These are phyloP conservation scores for Choristoneura fumiferana DNA, from an alignment of 1,140 invertebrate genomes.

Conservation along the genomic window DNA sequence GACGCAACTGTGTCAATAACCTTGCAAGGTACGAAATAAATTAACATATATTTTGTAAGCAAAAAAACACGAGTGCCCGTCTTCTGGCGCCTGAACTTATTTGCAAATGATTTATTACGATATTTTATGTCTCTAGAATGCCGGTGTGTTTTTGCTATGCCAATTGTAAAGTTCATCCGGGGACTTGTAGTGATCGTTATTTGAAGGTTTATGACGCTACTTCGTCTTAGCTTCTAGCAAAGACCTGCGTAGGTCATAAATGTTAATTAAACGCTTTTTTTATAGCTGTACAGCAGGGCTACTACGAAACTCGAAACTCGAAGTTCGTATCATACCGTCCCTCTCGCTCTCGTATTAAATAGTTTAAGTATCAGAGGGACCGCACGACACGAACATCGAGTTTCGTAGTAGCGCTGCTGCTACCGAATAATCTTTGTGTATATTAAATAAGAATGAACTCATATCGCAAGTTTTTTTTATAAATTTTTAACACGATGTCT, in stretches of 20 bases:
- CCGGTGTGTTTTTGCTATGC: not conserved
- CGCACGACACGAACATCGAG: no score
- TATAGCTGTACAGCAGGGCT: no score
- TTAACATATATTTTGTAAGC: constrained; percentile 54
- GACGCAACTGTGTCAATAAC: constrained; percentile 65
- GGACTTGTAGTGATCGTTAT: constrained; percentile 8
- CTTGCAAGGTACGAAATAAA: constrained; percentile 58
- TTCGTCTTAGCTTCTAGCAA: constrained; percentile 1
- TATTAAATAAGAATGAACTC: no score
- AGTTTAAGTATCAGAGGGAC: no score
- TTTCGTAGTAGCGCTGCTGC: no score
- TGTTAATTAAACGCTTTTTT: no score
- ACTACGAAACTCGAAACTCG: no score
- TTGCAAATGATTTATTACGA: constrained; percentile 31
- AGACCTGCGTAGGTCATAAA: not conserved
- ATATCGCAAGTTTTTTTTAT: no score
- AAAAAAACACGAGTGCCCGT: constrained; percentile 33
- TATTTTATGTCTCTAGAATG: constrained; percentile 18
- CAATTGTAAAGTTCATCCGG: constrained; percentile 7
- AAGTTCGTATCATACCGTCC: no score
- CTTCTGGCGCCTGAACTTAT: constrained; percentile 28
- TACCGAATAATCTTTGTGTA: no score
- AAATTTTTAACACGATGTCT: not conserved
- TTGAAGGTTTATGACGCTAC: constrained; percentile 1
- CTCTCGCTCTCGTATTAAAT: no score